Evolutionary conservation across 2,888 invertebrate genomes (phyloP).

Genomic region (Tanypteryx hageni): DNA sequence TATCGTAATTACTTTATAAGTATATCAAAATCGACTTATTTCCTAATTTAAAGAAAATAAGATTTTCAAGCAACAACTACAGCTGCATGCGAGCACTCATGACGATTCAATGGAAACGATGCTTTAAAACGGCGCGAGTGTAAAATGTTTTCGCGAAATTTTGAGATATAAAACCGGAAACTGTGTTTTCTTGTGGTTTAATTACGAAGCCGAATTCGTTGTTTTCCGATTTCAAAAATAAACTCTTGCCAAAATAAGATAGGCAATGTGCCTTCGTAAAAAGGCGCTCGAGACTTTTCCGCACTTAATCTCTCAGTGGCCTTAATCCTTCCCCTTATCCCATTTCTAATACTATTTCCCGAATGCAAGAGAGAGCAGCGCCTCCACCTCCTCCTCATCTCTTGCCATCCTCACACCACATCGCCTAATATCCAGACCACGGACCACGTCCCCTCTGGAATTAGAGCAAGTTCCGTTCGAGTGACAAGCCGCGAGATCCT

Average conservation of each 20-base stretch:
- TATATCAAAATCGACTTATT: too few relatives aligned
- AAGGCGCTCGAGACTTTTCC: slow-evolving; percentile 38
- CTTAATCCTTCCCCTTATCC: slow-evolving; percentile 37
- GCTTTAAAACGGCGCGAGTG: too few relatives aligned
- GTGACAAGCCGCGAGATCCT: neutral
- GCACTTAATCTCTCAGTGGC: slow-evolving; percentile 41
- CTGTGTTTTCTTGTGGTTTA: too few relatives aligned
- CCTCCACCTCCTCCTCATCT: neutral
- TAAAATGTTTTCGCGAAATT: too few relatives aligned
- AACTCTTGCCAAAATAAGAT: slow-evolving; percentile 41
- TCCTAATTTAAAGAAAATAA: too few relatives aligned
- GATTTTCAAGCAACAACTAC: too few relatives aligned
- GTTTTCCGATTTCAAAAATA: neutral
- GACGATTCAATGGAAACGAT: too few relatives aligned
- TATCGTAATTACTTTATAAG: too few relatives aligned
- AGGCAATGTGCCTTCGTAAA: slow-evolving; percentile 12
- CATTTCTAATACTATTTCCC: slow-evolving; percentile 30
- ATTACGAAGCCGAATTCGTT: too few relatives aligned
- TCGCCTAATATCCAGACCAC: neutral
- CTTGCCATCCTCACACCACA: too few relatives aligned
- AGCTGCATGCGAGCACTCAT: too few relatives aligned
- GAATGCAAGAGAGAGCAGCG: slow-evolving; percentile 13
- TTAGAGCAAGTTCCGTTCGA: slow-evolving; percentile 51
- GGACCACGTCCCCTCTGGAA: slow-evolving; percentile 30
- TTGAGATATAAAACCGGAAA: too few relatives aligned